These are phyloP conservation scores for Malacoraja senta DNA, from an alignment of 2,797 vertebrate species.

Conservation along the genomic window DNA sequence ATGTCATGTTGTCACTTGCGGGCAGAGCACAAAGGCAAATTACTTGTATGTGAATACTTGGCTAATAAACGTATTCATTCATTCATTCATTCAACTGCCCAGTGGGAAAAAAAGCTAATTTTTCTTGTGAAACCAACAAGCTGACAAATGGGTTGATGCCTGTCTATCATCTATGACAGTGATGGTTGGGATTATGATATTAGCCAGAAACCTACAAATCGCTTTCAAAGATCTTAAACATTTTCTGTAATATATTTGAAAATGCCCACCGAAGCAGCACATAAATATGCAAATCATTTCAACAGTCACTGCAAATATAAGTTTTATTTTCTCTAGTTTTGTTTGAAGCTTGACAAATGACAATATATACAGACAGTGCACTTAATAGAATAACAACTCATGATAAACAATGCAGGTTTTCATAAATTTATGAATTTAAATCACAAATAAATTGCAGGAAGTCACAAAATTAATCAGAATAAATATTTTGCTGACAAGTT, in stretches of 20 bases:
- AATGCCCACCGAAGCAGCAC: not conserved
- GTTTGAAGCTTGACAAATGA: not conserved
- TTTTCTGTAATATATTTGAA: not conserved
- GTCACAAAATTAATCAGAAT: not conserved
- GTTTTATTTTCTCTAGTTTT: not conserved
- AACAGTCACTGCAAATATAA: not conserved
- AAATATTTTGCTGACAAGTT: not conserved
- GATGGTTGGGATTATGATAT: not conserved
- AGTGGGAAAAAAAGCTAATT: not conserved
- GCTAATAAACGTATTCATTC: too few species aligned
- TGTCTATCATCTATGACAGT: not conserved
- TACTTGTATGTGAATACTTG: too few species aligned
- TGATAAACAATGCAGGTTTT: not conserved
- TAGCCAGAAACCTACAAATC: not conserved
- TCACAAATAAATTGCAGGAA: not conserved
- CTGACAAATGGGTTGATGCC: not conserved
- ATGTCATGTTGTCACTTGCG: too few species aligned
- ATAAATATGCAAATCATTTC: not conserved
- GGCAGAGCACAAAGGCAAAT: too few species aligned
- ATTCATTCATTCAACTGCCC: not conserved
- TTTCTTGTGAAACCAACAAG: constrained; percentile 15
- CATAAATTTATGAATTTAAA: not conserved
- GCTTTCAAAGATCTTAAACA: not conserved
- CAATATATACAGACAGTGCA: not conserved
- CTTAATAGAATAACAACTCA: not conserved